These are phyloP conservation scores for Mustela nigripes DNA, from an alignment of 2,113 vertebrate genomes.

Conservation along the genomic window DNA sequence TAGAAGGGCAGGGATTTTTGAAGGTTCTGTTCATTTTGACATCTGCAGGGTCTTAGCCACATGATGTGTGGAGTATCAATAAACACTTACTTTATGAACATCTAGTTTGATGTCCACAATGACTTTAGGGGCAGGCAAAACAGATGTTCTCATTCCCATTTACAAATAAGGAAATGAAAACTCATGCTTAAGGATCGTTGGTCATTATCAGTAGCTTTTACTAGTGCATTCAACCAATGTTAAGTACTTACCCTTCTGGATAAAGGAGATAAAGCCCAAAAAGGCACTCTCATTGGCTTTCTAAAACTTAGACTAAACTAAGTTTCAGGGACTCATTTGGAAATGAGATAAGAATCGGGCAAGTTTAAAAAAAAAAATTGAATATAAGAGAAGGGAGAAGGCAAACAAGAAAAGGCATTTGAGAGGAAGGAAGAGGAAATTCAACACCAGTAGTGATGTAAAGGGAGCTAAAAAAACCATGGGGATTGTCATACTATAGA, in stretches of 20 bases:
- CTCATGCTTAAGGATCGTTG: not conserved
- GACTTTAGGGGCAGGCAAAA: not conserved
- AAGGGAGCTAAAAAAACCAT: not conserved
- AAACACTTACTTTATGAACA: not conserved
- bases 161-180: not conserved
- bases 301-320: not conserved
- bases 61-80: not conserved
- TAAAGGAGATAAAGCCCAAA: not conserved
- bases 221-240: not conserved
- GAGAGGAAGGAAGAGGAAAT: not conserved
- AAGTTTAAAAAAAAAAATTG: not conserved
- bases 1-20: not conserved
- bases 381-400: not conserved
- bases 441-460: not conserved
- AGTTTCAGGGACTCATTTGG: not conserved
- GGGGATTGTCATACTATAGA: too few species aligned
- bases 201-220: not conserved
- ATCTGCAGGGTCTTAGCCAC: not conserved
- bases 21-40: not conserved
- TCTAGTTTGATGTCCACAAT: not conserved
- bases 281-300: too few species aligned
- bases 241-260: not conserved
- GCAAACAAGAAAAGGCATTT: not conserved
- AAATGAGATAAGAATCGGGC: not conserved
- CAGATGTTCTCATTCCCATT: rapidly evolving